Percentiles rank a stretch among this genome's conserved stretches.
phyloP scores from a whole-genome alignment of 2,888 invertebrate species.

The Fragum whitleyi region DNA sequence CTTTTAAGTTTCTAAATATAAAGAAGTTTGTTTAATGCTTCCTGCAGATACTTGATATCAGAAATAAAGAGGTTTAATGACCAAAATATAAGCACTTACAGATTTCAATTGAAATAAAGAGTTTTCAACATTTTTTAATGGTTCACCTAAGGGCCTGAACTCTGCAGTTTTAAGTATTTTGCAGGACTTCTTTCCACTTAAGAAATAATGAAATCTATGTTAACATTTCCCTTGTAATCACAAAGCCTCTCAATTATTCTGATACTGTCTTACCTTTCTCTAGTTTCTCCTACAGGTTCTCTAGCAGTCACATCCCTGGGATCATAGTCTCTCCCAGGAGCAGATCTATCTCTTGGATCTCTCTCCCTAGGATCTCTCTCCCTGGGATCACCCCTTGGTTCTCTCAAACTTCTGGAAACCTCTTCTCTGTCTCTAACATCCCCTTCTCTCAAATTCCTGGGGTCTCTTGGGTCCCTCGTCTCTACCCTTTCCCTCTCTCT shows the following conservation, averaged over 20 bases:
- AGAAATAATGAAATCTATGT: no score
- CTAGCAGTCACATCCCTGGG: constrained; percentile 36
- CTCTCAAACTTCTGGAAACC: constrained; percentile 30
- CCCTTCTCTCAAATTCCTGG: constrained; percentile 29
- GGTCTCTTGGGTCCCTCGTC: constrained; percentile 14
- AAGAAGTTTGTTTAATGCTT: no score
- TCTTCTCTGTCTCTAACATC: constrained; percentile 43
- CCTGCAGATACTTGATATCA: no score
- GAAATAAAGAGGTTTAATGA: no score
- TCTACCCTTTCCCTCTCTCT: constrained; percentile 30
- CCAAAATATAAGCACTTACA: no score
- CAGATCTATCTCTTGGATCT: constrained; percentile 46
- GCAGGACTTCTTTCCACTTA: no score
- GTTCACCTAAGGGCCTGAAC: no score
- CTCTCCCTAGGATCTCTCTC: constrained; percentile 39
- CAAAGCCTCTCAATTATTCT: background rate
- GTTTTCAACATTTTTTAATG: no score
- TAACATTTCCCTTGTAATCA: no score
- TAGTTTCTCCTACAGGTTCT: constrained; percentile 39
- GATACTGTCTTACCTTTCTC: constrained; percentile 37
- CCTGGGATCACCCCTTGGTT: constrained; percentile 35
- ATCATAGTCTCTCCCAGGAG: constrained; percentile 39
- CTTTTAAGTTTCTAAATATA: no score
- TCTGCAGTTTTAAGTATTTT: no score
- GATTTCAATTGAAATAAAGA: no score